These are phyloP conservation scores for Thunnus maccoyii DNA, from an alignment of 2,113 vertebrate genomes.

Conservation along the genomic window DNA sequence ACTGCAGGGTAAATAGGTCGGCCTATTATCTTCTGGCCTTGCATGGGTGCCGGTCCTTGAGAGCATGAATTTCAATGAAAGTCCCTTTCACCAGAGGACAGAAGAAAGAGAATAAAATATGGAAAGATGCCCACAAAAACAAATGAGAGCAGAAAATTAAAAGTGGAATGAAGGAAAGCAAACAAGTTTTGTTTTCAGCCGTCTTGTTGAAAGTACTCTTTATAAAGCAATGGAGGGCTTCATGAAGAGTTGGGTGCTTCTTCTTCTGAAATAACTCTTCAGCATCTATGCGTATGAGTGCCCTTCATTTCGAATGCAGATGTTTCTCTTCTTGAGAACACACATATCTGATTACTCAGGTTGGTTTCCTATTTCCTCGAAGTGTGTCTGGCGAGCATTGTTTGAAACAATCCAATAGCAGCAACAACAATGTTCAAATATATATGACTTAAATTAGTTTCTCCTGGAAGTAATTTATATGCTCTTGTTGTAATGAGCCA, in stretches of 20 bases:
- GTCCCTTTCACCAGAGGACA: constrained; percentile 48
- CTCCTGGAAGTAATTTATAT: constrained; percentile 40
- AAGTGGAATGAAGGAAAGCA: constrained; percentile 58
- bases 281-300: constrained; percentile 31
- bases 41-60: constrained; percentile 75
- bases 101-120: constrained; percentile 61
- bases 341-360: constrained; percentile 59
- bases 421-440: neutral
- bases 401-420: constrained; percentile 34
- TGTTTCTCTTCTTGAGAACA: constrained; percentile 27
- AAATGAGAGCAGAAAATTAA: constrained; percentile 59
- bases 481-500: constrained; percentile 19
- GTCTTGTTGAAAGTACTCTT: constrained; percentile 52
- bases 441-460: constrained; percentile 3
- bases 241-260: constrained; percentile 40
- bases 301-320: constrained; percentile 71
- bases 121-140: constrained; percentile 62
- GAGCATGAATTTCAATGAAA: constrained; percentile 84
- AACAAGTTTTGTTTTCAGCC: constrained; percentile 64
- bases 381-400: constrained; percentile 2
- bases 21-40: constrained; percentile 84
- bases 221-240: constrained; percentile 37
- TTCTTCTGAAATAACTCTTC: neutral
- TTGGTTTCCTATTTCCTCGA: constrained; percentile 27
- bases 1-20: constrained; percentile 82